Evolutionary conservation across 2,888 invertebrate genomes (phyloP).

Genomic region (Phengaris alcon): DNA sequence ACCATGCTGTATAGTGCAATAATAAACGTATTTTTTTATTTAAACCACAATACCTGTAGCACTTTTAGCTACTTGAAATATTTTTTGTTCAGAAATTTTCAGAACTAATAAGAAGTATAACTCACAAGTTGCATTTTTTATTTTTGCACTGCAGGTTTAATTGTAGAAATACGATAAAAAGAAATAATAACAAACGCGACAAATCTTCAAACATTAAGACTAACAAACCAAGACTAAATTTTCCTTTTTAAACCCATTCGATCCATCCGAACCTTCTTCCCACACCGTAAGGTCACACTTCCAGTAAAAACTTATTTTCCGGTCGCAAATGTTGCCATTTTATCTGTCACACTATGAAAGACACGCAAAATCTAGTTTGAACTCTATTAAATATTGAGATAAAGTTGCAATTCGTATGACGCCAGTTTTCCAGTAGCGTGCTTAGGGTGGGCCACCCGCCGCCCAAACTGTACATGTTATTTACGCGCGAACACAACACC

Average conservation of each 20-base stretch:
- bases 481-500: slow-evolving; percentile 78
- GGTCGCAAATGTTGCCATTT: slow-evolving; percentile 57
- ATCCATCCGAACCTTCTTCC: slow-evolving; percentile 44
- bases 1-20: no score
- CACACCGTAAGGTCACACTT: slow-evolving; percentile 51
- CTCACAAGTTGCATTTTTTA: background rate
- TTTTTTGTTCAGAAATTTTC: no score
- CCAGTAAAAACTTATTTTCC: slow-evolving; percentile 48
- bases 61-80: no score
- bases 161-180: background rate
- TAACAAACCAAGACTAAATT: slow-evolving; percentile 73
- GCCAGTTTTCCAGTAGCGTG: slow-evolving; percentile 34
- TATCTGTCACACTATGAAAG: slow-evolving; percentile 48
- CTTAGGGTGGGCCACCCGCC: slow-evolving; percentile 50
- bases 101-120: background rate
- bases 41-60: no score
- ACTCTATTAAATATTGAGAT: slow-evolving; percentile 41
- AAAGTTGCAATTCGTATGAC: slow-evolving; percentile 44
- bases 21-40: no score
- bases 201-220: slow-evolving; percentile 56
- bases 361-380: slow-evolving; percentile 27
- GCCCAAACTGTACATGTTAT: slow-evolving; percentile 75
- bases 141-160: background rate
- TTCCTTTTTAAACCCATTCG: slow-evolving; percentile 46
- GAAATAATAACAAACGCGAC: slow-evolving; percentile 14